Evolutionary conservation across 2,797 vertebrate species (phyloP), one percentile per base, ranked within the genome.

Genomic region (Melopsittacus undulatus): DNA sequence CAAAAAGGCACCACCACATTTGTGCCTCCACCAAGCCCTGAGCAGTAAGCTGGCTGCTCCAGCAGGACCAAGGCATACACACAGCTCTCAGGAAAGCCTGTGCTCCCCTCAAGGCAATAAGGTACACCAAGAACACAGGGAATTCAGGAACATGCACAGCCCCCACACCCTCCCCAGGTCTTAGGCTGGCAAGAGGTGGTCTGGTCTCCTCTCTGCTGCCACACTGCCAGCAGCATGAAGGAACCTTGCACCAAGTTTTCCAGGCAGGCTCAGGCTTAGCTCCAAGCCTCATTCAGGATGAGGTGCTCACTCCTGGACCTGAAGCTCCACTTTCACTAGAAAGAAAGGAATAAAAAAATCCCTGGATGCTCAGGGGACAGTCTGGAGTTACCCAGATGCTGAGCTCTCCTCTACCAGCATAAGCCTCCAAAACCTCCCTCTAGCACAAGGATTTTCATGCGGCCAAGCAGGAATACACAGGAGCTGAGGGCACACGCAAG

Each of bases 51-150:
- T 62, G 66, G 5, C 7, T 73, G 77, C 56, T 77, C 63, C 40
- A 36, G 36, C 72, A 74, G 38, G 49, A 32, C 17, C 29, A 74
- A 11, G 17, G 36, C 30, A 56, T 32, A 40, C 6, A 2, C 21
- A 40, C 48, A 56, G 46, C n/a, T 51, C 19, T 23, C 20, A 8
- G 20, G 7, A 68, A 83, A 93, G 20, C 24, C 23, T 5, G 1
- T 22, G 23, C 13, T 72, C 32, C 26, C 62, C 52, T 76, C 40
- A 32, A 61, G 51, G 32, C 15, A n/a, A 21, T 1, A 19, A 43
- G 73, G 19, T 19, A 19, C 11, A 16, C 14, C 2, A 5, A 49
- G 32, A 74, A 56, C 19, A 48, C 0, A 0, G 12, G 7, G 10
- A 78, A 64, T 11, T 77, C 38, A 57, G 38, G 6, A 90, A 32